These are phyloP conservation scores for Diaprepes abbreviatus DNA, from an alignment of 2,888 invertebrate species.

Conservation along the genomic window DNA sequence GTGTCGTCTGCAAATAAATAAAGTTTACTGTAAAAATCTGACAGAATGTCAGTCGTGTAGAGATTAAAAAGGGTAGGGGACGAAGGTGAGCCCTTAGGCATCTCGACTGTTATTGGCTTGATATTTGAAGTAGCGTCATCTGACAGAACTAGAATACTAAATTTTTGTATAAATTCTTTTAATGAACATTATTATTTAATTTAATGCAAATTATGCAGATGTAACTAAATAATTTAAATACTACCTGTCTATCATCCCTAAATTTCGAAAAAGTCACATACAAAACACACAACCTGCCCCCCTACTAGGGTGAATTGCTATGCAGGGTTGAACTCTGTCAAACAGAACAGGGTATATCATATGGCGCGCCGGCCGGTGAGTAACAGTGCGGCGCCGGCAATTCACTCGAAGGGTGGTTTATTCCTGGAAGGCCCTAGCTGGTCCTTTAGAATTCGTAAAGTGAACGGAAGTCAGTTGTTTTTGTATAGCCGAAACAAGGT, in stretches of 20 bases:
- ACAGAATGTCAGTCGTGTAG: too few species aligned
- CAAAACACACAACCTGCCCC: constrained; percentile 6
- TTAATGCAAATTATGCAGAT: too few species aligned
- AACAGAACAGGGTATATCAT: constrained; percentile 46
- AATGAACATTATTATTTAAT: too few species aligned
- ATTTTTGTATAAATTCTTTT: too few species aligned
- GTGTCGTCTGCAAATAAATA: too few species aligned
- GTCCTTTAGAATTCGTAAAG: constrained; percentile 32
- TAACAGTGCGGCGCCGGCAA: constrained; percentile 49
- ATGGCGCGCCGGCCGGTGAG: constrained; percentile 45
- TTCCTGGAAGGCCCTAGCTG: constrained; percentile 31
- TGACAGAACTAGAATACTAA: too few species aligned
- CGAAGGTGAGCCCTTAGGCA: too few species aligned
- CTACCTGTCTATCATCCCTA: background rate
- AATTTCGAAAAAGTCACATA: background rate
- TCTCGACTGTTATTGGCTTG: too few species aligned
- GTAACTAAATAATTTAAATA: too few species aligned
- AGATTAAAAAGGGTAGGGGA: too few species aligned
- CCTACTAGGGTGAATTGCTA: constrained; percentile 33
- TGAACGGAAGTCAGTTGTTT: constrained; percentile 27
- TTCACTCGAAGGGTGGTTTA: constrained; percentile 39
- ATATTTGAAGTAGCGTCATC: too few species aligned
- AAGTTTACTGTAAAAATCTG: too few species aligned
- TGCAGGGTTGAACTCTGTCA: constrained; percentile 38
- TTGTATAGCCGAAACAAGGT: background rate